Evolutionary conservation across 1,140 invertebrate genomes (phyloP), one percentile per base, ranked within the genome.

Genomic region (Phenacoccus solenopsis): DNA sequence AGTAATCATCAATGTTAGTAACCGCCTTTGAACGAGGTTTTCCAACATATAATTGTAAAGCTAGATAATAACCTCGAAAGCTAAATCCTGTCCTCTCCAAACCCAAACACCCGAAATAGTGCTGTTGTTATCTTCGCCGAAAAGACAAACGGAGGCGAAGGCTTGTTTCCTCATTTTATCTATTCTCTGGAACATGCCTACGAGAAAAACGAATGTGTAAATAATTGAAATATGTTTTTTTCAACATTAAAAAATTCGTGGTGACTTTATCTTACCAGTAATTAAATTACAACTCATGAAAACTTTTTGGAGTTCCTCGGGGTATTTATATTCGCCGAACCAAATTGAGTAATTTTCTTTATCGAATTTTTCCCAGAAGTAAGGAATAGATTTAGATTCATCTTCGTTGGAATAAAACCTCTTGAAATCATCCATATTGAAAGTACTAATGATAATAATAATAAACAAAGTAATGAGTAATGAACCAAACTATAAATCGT

Each of bases 351-450:
- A 98, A 80, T 97, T 87, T 78, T 96, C 89, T 22, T 91, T 82
- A 79, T 99, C 98, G 81, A 99, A 99, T 78, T 98, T 94, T 76
- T 97, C 86, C 91, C 95, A 99, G 83, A 99, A 99, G 78, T 96
- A 98, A 1, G 95, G 93, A 76, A 99, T 88, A 38, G 96, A 98
- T 76, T 90, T 89, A 28, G 85, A 81, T 77, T 93, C 95, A 70
- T 97, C 93, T 80, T 99, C 91, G 76, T 99, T 99, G 57, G 95
- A 98, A 79, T 99, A 99, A 74, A 85, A 88, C 71, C 94, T 86
- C 81, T 99, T 99, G 81, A 96, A 99, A 77, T 96, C 93, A 76
- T 99, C 98, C 84, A 99, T 90, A 76, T 91, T 87, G 80, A 98
- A 98, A 27, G 86, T 90, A 61, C 88, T 90, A 78, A n/a, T n/a